These are phyloP conservation scores for Aspidiotus rigidus DNA, from an alignment of 2,888 invertebrate species.

Conservation along the genomic window DNA sequence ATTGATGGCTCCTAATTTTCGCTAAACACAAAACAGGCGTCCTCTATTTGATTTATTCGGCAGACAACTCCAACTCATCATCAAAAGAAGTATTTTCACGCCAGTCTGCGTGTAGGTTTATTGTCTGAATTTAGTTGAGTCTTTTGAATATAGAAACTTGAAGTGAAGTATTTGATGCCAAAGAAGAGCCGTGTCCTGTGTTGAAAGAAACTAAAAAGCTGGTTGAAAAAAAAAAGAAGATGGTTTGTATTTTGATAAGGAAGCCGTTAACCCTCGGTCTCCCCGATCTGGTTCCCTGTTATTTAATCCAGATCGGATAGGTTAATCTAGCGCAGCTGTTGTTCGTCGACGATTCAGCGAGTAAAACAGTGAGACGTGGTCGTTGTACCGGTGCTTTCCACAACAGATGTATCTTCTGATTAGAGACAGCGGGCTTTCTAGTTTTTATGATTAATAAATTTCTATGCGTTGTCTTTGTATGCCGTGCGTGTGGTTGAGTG, in stretches of 20 bases:
- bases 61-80: too few species aligned
- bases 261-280: constrained; percentile 28
- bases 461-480: background rate
- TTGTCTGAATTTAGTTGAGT: too few species aligned
- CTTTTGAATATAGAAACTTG: too few species aligned
- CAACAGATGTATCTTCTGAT: constrained; percentile 28
- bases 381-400: constrained; percentile 13
- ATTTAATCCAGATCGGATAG: constrained; percentile 33
- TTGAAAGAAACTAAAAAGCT: too few species aligned
- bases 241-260: constrained; percentile 28
- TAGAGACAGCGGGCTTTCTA: constrained; percentile 24
- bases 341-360: constrained; percentile 8
- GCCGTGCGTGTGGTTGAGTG: too few species aligned
- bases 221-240: constrained; percentile 5
- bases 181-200: too few species aligned
- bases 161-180: too few species aligned
- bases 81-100: too few species aligned
- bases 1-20: too few species aligned
- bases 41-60: too few species aligned
- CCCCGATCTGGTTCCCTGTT: constrained; percentile 21
- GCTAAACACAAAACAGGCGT: too few species aligned
- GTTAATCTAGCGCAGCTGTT: constrained; percentile 31
- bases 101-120: too few species aligned
- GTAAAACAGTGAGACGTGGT: constrained; percentile 20
- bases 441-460: constrained; percentile 30